Conservation (phyloP, 1,140 invertebrate species). For the Belonocnema kinseyi region DNA sequence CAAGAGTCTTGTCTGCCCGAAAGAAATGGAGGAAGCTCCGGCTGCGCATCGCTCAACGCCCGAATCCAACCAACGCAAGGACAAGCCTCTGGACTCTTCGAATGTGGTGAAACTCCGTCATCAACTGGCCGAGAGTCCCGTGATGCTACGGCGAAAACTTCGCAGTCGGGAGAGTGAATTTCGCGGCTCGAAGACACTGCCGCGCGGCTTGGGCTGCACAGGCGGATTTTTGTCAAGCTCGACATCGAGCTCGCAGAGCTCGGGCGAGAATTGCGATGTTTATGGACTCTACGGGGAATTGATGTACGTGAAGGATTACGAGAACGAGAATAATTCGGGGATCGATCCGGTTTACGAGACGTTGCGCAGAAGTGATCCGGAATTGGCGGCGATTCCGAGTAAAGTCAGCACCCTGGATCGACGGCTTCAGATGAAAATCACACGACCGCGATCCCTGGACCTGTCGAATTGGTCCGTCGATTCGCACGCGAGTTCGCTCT, state of each 20-base stretch:
- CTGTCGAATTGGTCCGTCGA: conserved; percentile 92
- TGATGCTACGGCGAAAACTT: conserved; percentile 80
- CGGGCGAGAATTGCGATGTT: conserved; percentile 86
- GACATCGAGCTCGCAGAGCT: conserved; percentile 77
- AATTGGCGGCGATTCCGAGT: conserved; percentile 86
- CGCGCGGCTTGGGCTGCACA: conserved; percentile 80
- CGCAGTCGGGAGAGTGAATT: conserved; percentile 83
- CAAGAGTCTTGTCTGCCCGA: conserved; percentile 51
- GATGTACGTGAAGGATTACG: conserved; percentile 92
- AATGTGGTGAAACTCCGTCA: conserved; percentile 79
- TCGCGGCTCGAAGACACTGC: conserved; percentile 86
- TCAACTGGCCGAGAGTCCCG: conserved; percentile 81
- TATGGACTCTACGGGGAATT: conserved; percentile 93
- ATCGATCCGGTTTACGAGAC: conserved; percentile 85
- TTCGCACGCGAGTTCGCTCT: conserved; percentile 87
- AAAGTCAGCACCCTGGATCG: conserved; percentile 88
- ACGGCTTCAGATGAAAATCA: conserved; percentile 86
- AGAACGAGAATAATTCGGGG: conserved; percentile 84
- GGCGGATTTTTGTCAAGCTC: conserved; percentile 76
- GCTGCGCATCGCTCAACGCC: conserved; percentile 49
- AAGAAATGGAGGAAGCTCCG: conserved; percentile 60
- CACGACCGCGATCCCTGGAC: conserved; percentile 87
- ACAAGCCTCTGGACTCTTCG: conserved; percentile 53
- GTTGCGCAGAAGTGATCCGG: conserved; percentile 86
- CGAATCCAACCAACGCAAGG: conserved; percentile 54